Conservation (phyloP, 2,888 invertebrate species). For the Drosophila ezoana region DNA sequence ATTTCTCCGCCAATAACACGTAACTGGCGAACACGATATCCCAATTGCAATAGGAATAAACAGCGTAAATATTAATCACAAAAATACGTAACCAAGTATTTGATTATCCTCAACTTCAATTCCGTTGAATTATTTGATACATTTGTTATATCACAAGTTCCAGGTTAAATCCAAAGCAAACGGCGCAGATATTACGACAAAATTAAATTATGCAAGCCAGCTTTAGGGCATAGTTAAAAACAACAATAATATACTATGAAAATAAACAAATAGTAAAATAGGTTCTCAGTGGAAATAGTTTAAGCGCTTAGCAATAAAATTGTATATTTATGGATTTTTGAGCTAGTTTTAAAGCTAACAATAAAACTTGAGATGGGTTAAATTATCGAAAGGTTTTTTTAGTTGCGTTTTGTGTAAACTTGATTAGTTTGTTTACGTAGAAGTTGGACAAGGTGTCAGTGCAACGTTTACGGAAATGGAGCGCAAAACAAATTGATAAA, state of each 20-base stretch:
- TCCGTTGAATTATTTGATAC: conserved; percentile 22
- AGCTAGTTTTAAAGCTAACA: neutral
- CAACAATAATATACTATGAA: neutral
- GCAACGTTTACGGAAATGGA: neutral
- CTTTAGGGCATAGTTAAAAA: neutral
- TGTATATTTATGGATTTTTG: neutral
- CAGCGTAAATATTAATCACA: neutral
- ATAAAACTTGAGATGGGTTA: neutral
- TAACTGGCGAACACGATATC: neutral
- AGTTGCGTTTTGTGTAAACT: neutral
- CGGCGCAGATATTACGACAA: neutral
- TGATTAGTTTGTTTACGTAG: neutral
- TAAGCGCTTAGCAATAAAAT: neutral
- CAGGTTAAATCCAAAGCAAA: conserved; percentile 14
- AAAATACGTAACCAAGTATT: neutral
- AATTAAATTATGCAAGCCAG: neutral
- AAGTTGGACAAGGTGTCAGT: neutral
- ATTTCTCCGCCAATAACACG: neutral
- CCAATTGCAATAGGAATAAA: neutral
- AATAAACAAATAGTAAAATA: too few species aligned
- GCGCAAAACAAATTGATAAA: conserved; percentile 1
- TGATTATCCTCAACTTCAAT: conserved; percentile 1
- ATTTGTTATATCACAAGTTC: conserved; percentile 5
- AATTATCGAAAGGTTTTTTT: neutral
- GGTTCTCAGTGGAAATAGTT: neutral